Evolutionary conservation across 2,888 invertebrate species (phyloP).

Genomic region (Willowsia nigromaculata): DNA sequence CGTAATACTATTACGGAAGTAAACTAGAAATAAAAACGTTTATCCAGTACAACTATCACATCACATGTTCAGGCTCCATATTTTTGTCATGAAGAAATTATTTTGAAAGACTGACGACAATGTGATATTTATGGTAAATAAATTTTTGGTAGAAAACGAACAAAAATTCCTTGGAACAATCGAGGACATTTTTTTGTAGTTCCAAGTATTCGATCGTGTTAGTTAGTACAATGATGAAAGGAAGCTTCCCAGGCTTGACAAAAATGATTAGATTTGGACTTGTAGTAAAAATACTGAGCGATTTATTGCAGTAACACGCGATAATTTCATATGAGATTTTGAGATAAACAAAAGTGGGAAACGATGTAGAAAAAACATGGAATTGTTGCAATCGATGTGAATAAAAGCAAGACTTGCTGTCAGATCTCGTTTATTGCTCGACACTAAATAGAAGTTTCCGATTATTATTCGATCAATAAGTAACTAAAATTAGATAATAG

Average conservation of each 20-base stretch:
- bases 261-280: neutral
- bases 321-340: neutral
- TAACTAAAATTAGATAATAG: neutral
- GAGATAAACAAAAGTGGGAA: neutral
- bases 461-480: neutral
- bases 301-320: neutral
- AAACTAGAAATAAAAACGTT: neutral
- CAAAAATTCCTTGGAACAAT: neutral
- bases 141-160: neutral
- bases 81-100: slow-evolving; percentile 53
- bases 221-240: neutral
- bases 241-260: neutral
- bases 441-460: neutral
- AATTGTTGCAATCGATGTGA: too few relatives aligned
- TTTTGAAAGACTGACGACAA: slow-evolving; percentile 62
- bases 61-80: slow-evolving; percentile 52
- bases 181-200: neutral
- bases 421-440: neutral
- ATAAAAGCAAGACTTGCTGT: too few relatives aligned
- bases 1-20: neutral
- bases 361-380: too few relatives aligned
- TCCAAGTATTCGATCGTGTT: neutral
- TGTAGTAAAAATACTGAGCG: slow-evolving; percentile 1
- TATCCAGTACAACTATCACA: slow-evolving; percentile 47
- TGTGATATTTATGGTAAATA: slow-evolving; percentile 61